A percentile compares a stretch with the other conserved stretches of the same genome.
These are phyloP conservation scores for Cephalopachus bancanus DNA, from an alignment of 2,797 vertebrate species.

Conservation along the genomic window DNA sequence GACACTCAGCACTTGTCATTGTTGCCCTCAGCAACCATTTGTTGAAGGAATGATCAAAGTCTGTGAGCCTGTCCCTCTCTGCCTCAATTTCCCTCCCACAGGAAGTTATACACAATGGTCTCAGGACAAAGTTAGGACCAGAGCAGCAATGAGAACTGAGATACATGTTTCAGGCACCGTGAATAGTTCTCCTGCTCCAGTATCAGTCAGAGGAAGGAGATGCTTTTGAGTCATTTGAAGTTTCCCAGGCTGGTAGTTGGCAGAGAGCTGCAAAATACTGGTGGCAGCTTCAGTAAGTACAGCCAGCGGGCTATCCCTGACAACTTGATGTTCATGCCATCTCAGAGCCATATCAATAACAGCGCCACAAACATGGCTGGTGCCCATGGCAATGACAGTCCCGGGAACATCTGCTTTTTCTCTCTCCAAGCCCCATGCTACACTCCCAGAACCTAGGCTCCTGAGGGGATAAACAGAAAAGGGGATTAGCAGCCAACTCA, in stretches of 20 bases:
- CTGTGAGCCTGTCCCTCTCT: not conserved
- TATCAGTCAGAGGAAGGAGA: not conserved
- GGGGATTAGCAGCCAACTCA: slow-evolving; percentile 77
- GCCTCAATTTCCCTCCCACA: not conserved
- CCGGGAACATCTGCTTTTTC: slow-evolving; percentile 65
- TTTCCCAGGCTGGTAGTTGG: slow-evolving; percentile 31
- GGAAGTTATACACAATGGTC: not conserved
- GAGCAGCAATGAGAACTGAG: not conserved
- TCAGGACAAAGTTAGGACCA: too few relatives aligned
- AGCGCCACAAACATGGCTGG: not conserved
- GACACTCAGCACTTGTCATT: not conserved
- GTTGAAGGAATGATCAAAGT: not conserved
- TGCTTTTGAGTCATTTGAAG: not conserved
- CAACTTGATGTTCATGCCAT: not conserved
- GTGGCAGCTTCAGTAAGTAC: slow-evolving; percentile 2
- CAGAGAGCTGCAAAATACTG: slow-evolving; percentile 1
- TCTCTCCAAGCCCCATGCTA: slow-evolving; percentile 63
- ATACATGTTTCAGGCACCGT: not conserved
- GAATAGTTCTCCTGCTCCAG: not conserved
- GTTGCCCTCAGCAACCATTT: not conserved
- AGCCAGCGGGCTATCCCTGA: slow-evolving; percentile 55
- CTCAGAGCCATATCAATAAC: not conserved
- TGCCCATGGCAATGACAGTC: slow-evolving; percentile 49
- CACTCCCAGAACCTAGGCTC: slow-evolving; percentile 76
- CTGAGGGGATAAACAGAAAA: slow-evolving; percentile 84